Conservation (phyloP, 2,888 invertebrate genomes). For the Luffia ferchaultella region DNA sequence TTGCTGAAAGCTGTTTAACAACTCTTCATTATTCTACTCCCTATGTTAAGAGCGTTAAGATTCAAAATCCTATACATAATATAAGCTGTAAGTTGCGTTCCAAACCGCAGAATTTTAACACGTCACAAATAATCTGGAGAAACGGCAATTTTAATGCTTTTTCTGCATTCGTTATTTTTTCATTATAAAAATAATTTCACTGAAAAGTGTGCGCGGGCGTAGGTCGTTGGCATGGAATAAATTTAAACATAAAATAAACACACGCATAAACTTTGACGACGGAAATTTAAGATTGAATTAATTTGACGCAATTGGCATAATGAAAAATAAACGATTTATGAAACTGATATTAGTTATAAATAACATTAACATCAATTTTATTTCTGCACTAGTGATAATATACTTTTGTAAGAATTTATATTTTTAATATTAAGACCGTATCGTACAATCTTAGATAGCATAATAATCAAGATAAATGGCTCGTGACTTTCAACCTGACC, state of each 20-base stretch:
- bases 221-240: conserved; percentile 55
- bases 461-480: too few relatives aligned
- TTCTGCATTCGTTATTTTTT: conserved; percentile 10
- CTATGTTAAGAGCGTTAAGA: conserved; percentile 11
- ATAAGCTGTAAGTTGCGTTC: background rate
- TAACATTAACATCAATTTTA: too few relatives aligned
- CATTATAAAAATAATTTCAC: conserved; percentile 1
- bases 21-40: conserved; percentile 11
- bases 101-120: background rate
- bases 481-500: too few relatives aligned
- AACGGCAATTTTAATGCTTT: conserved; percentile 5
- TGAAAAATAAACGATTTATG: too few relatives aligned
- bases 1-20: conserved; percentile 4
- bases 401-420: too few relatives aligned
- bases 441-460: too few relatives aligned
- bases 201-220: conserved; percentile 4
- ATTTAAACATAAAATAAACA: conserved; percentile 62
- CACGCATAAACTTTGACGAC: too few relatives aligned
- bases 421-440: too few relatives aligned
- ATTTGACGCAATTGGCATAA: too few relatives aligned
- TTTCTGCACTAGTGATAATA: too few relatives aligned
- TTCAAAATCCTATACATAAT: conserved; percentile 10
- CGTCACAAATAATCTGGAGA: conserved; percentile 5
- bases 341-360: too few relatives aligned
- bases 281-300: too few relatives aligned